Conservation (phyloP, 1,140 invertebrate genomes). For the Atta cephalotes region DNA sequence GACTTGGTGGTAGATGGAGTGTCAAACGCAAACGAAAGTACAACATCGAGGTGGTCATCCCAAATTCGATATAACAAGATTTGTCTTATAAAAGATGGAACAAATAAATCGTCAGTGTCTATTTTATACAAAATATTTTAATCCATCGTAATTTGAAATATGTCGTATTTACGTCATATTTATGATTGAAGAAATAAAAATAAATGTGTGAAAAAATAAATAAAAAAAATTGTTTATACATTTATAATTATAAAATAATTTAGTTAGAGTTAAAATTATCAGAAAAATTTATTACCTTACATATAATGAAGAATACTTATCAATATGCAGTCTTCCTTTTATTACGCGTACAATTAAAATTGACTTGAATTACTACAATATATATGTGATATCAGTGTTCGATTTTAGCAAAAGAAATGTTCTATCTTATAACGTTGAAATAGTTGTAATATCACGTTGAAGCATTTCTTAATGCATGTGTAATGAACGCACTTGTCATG, state of each 20-base stretch:
- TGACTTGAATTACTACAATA: background rate
- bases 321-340: background rate
- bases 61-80: constrained; percentile 65
- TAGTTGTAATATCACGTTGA: background rate
- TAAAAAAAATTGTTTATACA: background rate
- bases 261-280: background rate
- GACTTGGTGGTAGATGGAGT: constrained; percentile 32
- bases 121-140: background rate
- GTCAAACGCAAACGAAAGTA: constrained; percentile 51
- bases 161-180: too few relatives aligned
- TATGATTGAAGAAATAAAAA: background rate
- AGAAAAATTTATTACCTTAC: background rate
- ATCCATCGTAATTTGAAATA: background rate
- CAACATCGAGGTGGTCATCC: constrained; percentile 49
- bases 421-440: background rate
- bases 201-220: constrained; percentile 5
- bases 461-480: constrained; percentile 22
- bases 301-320: constrained; percentile 11
- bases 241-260: background rate
- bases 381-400: background rate
- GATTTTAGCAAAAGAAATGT: constrained; percentile 31
- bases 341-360: background rate
- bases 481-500: background rate
- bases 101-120: background rate
- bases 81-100: background rate